phyloP scores from a whole-genome alignment of 2,888 invertebrate species.

The Cantharis flavilabris region DNA sequence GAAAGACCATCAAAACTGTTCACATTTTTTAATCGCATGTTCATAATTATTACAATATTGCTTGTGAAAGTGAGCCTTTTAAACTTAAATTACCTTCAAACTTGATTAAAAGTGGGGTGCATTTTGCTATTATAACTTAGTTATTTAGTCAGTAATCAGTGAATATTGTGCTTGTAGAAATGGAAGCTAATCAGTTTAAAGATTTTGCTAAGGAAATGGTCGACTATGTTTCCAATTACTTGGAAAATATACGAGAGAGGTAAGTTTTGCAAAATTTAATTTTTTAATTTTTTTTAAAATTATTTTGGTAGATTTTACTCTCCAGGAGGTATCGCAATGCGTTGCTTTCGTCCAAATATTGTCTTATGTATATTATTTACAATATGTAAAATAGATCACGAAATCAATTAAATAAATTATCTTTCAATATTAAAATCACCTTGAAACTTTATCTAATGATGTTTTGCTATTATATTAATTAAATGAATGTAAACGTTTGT shows the following conservation, averaged over 20 bases:
- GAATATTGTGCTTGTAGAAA: slow-evolving; percentile 51
- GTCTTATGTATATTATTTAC: too few relatives aligned
- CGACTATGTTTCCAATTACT: slow-evolving; percentile 90
- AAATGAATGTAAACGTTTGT: neutral
- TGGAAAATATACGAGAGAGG: slow-evolving; percentile 93
- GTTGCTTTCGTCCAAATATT: too few relatives aligned
- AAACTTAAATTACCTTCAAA: slow-evolving; percentile 14
- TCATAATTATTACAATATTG: slow-evolving; percentile 4
- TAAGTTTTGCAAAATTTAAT: slow-evolving; percentile 53
- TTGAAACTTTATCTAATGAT: neutral
- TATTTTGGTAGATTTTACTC: neutral
- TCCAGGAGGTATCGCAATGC: neutral
- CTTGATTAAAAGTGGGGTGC: slow-evolving; percentile 11
- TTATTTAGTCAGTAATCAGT: slow-evolving; percentile 20
- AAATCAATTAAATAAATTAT: neutral
- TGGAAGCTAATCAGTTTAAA: slow-evolving; percentile 83
- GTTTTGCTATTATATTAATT: neutral
- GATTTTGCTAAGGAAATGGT: slow-evolving; percentile 92
- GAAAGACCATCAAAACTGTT: neutral
- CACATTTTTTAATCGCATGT: neutral
- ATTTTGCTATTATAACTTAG: slow-evolving; percentile 10
- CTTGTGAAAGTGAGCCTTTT: slow-evolving; percentile 18
- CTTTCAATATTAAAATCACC: neutral
- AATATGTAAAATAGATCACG: too few relatives aligned
- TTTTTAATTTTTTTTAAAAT: neutral